These are phyloP conservation scores for Heliconius charithonia DNA, from an alignment of 2,888 invertebrate species.

Conservation along the genomic window DNA sequence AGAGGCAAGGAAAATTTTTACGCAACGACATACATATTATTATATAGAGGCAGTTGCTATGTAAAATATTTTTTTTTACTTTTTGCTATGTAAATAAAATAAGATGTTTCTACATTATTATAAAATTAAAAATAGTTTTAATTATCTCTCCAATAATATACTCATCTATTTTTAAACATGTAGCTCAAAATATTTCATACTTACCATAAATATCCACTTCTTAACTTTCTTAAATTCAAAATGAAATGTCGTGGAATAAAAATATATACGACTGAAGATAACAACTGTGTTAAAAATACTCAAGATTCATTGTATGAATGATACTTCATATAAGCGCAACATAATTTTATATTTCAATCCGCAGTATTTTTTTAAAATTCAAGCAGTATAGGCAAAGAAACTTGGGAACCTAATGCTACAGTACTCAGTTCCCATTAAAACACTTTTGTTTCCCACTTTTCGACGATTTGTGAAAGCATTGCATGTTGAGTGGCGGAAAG, in stretches of 20 bases:
- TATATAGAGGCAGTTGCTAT: conserved; percentile 8
- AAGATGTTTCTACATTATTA: too few relatives aligned
- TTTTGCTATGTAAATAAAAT: not conserved
- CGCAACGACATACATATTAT: not conserved
- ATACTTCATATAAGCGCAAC: not conserved
- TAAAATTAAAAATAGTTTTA: not conserved
- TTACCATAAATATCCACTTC: not conserved
- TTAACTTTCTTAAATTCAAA: not conserved
- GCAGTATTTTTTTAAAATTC: not conserved
- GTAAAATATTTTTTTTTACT: not conserved
- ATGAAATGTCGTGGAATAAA: too few relatives aligned
- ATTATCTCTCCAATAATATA: not conserved
- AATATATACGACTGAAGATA: too few relatives aligned
- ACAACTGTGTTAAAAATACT: not conserved
- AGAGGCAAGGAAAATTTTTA: conserved; percentile 18
- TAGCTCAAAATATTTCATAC: not conserved
- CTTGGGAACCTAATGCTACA: too few relatives aligned
- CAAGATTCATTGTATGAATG: not conserved
- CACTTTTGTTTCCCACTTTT: too few relatives aligned
- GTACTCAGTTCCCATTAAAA: too few relatives aligned
- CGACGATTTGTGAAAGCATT: too few relatives aligned
- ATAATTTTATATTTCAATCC: not conserved
- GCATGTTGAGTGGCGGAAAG: too few relatives aligned
- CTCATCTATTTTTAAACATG: too few relatives aligned
- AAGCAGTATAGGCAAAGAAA: too few relatives aligned